Evolutionary conservation across 2,888 invertebrate genomes (phyloP).

Genomic region (Drosophila limbata): DNA sequence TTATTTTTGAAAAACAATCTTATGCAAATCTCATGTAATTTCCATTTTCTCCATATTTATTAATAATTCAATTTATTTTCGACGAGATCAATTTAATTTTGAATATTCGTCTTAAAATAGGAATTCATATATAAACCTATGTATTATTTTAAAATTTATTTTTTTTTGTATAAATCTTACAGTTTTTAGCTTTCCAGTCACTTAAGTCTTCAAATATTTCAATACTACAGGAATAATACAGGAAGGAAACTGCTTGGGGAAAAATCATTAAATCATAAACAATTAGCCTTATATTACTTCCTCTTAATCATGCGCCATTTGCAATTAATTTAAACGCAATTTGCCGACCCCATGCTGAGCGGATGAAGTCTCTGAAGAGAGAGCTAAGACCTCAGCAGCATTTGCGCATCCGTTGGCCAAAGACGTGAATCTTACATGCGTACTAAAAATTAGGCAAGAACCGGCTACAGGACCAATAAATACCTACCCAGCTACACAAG

Average conservation of each 20-base stretch:
- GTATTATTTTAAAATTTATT: too few species aligned
- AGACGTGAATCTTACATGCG: constrained; percentile 66
- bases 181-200: too few species aligned
- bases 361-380: constrained; percentile 23
- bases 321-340: constrained; percentile 80
- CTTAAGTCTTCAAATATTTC: too few species aligned
- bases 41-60: too few species aligned
- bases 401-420: constrained; percentile 62
- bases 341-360: constrained; percentile 71
- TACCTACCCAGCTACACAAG: constrained; percentile 25
- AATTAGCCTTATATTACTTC: constrained; percentile 79
- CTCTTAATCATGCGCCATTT: constrained; percentile 79
- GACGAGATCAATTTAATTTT: too few species aligned
- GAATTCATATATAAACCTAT: too few species aligned
- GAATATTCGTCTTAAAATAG: too few species aligned
- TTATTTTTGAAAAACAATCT: too few species aligned
- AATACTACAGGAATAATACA: constrained; percentile 15
- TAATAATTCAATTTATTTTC: too few species aligned
- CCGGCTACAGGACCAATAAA: constrained; percentile 48
- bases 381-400: constrained; percentile 43
- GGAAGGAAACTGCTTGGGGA: constrained; percentile 26
- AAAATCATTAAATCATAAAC: constrained; percentile 74
- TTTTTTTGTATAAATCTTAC: too few species aligned
- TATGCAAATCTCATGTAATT: too few species aligned
- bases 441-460: constrained; percentile 64